Conservation (phyloP, 2,113 vertebrate species). For the Struthio camelus region DNA sequence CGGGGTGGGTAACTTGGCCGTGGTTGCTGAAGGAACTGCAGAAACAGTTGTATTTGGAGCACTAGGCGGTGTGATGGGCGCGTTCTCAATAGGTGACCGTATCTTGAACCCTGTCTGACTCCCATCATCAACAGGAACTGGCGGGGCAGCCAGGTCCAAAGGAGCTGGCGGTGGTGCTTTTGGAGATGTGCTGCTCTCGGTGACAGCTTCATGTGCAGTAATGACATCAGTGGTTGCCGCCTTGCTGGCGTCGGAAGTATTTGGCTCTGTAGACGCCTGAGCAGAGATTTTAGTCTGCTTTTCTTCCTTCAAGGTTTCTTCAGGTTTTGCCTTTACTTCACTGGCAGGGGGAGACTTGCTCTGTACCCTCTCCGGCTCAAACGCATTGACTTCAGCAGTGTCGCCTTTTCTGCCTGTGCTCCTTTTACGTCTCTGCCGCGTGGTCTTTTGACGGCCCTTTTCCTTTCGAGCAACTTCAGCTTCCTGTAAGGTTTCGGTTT, state of each 20-base stretch:
- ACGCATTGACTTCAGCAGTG: conserved; percentile 25
- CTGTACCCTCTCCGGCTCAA: conserved; percentile 66
- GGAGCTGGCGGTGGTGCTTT: not conserved
- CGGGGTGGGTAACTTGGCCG: conserved; percentile 69
- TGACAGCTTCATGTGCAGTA: not conserved
- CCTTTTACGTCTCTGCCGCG: conserved; percentile 83
- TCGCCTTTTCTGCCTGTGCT: conserved; percentile 78
- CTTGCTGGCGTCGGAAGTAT: not conserved
- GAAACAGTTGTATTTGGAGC: conserved; percentile 32
- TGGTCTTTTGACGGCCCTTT: conserved; percentile 83
- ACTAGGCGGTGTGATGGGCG: conserved; percentile 66
- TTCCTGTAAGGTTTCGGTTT: conserved; percentile 67
- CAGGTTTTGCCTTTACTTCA: conserved; percentile 2
- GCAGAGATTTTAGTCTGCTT: conserved; percentile 20
- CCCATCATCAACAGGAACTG: conserved; percentile 20
- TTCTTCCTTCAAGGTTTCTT: conserved; percentile 62
- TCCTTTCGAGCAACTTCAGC: conserved; percentile 82
- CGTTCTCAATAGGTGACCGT: conserved; percentile 69
- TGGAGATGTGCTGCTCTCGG: conserved; percentile 54
- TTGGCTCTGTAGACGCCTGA: not conserved
- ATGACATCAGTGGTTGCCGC: not conserved
- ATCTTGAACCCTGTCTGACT: conserved; percentile 74
- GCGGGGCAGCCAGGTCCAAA: conserved; percentile 13
- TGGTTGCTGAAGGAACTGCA: conserved; percentile 33
- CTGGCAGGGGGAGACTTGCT: conserved; percentile 35